A percentile compares a stretch with the other conserved stretches of the same genome.
Conservation (phyloP, 1,140 invertebrate species). For the Periplaneta americana region DNA sequence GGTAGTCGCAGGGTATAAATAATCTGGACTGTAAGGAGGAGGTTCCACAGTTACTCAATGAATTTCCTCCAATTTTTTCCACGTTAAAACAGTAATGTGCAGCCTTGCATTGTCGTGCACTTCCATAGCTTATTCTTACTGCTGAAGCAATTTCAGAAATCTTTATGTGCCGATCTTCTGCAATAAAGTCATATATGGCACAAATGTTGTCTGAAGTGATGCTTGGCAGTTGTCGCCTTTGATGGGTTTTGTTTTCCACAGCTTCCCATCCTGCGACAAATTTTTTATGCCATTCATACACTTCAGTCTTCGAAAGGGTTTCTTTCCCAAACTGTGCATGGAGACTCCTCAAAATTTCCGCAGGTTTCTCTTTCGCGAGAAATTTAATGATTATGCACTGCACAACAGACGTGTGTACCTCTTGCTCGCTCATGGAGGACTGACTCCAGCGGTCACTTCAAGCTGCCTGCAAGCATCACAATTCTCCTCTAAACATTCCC, state of each 20-base stretch:
- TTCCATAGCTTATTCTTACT: not conserved
- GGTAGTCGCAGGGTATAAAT: not conserved
- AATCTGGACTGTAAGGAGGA: not conserved
- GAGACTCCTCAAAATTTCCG: not conserved
- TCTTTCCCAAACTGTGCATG: not conserved
- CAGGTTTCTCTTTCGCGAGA: no score
- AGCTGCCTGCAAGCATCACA: no score
- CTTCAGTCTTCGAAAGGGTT: not conserved
- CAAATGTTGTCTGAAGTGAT: no score
- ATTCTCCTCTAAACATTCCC: no score
- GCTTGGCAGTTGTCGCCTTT: not conserved
- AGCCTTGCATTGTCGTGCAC: not conserved
- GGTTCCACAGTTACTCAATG: not conserved
- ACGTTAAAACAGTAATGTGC: not conserved
- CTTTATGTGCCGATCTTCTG: not conserved
- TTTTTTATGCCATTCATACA: not conserved
- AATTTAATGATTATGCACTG: no score
- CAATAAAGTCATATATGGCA: not conserved
- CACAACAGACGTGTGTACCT: no score
- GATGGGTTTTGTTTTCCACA: not conserved
- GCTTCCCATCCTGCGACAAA: not conserved
- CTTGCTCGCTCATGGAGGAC: no score
- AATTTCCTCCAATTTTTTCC: not conserved
- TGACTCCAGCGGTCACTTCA: no score
- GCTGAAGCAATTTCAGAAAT: not conserved